Conservation (phyloP, 35 echinoderm and acorn worm genomes). For the Nesometra sesokonis region DNA sequence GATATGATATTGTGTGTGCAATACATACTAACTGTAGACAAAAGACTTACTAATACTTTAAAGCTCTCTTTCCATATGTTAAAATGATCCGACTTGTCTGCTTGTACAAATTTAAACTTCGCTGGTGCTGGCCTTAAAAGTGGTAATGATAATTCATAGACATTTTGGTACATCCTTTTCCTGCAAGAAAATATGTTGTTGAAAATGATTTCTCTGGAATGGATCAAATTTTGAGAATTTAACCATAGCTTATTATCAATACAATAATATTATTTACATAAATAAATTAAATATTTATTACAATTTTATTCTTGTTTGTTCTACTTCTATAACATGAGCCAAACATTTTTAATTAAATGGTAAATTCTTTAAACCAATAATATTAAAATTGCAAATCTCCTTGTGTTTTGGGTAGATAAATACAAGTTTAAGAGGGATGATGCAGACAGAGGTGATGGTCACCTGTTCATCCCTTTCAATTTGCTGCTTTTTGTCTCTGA, state of each 20-base stretch:
- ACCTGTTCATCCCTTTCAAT: too few relatives aligned
- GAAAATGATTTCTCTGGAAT: too few relatives aligned
- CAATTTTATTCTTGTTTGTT: not conserved
- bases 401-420: too few relatives aligned
- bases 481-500: too few relatives aligned
- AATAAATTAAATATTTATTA: not conserved
- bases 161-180: conserved; percentile 98
- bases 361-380: too few relatives aligned
- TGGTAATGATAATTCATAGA: conserved; percentile 96
- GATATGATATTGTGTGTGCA: too few relatives aligned
- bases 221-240: not conserved
- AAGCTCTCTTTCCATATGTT: conserved; percentile 99
- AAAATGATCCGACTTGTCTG: conserved; percentile 81
- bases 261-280: not conserved
- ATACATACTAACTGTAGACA: not conserved
- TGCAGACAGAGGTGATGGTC: too few relatives aligned
- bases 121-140: conserved; percentile 70
- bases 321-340: not conserved
- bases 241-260: not conserved
- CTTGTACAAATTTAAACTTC: conserved; percentile 97
- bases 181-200: conserved; percentile 18
- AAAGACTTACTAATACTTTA: conserved; percentile 79
- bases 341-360: too few relatives aligned
- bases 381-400: too few relatives aligned
- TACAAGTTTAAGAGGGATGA: too few relatives aligned